phyloP scores from a whole-genome alignment of 2,113 vertebrate genomes.

The Penelope pileata region DNA sequence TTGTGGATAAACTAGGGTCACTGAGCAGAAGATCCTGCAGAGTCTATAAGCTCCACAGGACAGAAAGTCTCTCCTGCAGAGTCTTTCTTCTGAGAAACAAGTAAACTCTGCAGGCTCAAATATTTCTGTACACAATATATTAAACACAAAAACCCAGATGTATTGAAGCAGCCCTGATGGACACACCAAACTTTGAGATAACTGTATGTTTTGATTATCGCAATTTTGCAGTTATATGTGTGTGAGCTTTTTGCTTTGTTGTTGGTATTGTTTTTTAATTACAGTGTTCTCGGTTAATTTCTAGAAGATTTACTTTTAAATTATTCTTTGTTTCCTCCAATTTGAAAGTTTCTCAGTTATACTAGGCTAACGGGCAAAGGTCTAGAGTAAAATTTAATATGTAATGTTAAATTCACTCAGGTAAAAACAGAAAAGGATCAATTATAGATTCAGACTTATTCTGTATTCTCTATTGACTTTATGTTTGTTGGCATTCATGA shows the following conservation, averaged over 20 bases:
- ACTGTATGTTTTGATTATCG: background rate
- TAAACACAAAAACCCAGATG: background rate
- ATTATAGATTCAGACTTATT: background rate
- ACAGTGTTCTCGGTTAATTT: background rate
- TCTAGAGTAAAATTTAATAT: background rate
- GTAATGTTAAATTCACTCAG: background rate
- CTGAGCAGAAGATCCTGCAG: conserved; percentile 50
- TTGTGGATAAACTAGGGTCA: conserved; percentile 54
- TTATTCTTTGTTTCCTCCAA: background rate
- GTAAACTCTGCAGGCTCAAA: conserved; percentile 38
- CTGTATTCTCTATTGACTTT: background rate
- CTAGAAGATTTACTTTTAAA: background rate
- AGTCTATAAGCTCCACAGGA: conserved; percentile 35
- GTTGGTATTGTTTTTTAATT: background rate
- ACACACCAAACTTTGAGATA: background rate
- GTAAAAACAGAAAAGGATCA: background rate
- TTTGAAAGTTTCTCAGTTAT: background rate
- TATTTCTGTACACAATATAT: conserved; percentile 21
- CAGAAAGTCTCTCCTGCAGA: conserved; percentile 48
- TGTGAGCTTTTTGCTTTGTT: background rate
- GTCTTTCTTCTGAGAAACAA: conserved; percentile 65
- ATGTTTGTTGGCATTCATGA: background rate
- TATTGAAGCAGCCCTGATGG: background rate
- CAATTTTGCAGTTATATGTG: background rate
- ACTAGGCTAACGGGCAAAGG: background rate